Percentiles rank a stretch among this genome's conserved stretches.
These are phyloP conservation scores for Tortricodes alternella DNA, from an alignment of 2,888 invertebrate genomes.

Conservation along the genomic window DNA sequence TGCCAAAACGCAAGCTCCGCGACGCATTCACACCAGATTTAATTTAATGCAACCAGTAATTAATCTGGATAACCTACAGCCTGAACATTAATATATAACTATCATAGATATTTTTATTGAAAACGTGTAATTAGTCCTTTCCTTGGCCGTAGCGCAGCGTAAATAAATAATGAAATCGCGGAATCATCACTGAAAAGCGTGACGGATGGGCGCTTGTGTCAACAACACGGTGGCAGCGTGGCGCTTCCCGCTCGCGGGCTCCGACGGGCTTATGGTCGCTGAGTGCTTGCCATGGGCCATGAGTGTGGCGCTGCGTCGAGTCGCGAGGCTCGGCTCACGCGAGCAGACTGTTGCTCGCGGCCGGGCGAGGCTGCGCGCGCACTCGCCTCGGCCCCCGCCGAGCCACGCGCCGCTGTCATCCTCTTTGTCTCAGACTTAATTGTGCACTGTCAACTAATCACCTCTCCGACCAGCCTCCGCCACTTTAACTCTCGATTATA, in stretches of 20 bases:
- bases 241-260: slow-evolving; percentile 30
- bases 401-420: slow-evolving; percentile 49
- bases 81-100: slow-evolving; percentile 35
- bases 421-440: slow-evolving; percentile 62
- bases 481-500: no score
- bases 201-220: slow-evolving; percentile 28
- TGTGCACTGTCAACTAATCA: slow-evolving; percentile 52
- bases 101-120: slow-evolving; percentile 32
- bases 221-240: slow-evolving; percentile 5
- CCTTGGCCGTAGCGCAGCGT: slow-evolving; percentile 45
- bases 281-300: slow-evolving; percentile 75
- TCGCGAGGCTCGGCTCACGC: slow-evolving; percentile 68
- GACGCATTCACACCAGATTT: slow-evolving; percentile 37
- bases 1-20: no score
- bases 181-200: slow-evolving; percentile 66
- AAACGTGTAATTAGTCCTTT: slow-evolving; percentile 41
- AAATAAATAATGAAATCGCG: slow-evolving; percentile 67
- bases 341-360: slow-evolving; percentile 79
- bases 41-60: no score
- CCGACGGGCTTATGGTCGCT: slow-evolving; percentile 44
- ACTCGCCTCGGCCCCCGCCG: slow-evolving; percentile 41
- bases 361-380: slow-evolving; percentile 72
- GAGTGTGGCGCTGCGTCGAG: slow-evolving; percentile 57
- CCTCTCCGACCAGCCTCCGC: slow-evolving; percentile 9
- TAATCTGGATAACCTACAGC: no score